These are phyloP conservation scores for Dolomedes plantarius DNA, from an alignment of 2,888 invertebrate genomes.

Conservation along the genomic window DNA sequence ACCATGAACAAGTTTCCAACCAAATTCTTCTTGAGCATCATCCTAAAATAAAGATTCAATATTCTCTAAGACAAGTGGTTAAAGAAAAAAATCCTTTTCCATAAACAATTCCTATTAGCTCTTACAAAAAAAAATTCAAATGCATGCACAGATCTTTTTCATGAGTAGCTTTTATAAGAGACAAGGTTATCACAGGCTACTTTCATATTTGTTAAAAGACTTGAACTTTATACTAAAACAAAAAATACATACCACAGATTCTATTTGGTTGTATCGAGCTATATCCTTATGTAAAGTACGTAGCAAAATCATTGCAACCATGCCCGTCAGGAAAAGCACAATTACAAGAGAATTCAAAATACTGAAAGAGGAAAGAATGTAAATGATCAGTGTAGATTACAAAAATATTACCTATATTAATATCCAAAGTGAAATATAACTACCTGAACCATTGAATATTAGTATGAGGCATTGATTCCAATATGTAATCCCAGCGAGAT, in stretches of 20 bases:
- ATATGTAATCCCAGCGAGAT: slow-evolving; percentile 98
- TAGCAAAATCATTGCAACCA: slow-evolving; percentile 99
- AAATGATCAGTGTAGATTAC: not conserved
- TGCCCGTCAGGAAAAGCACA: slow-evolving; percentile 91
- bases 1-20: slow-evolving; percentile 83
- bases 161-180: no score
- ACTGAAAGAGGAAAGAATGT: slow-evolving; percentile 79
- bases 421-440: not conserved
- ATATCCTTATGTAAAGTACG: slow-evolving; percentile 98
- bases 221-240: no score
- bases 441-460: slow-evolving; percentile 96
- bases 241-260: slow-evolving; percentile 79
- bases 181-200: no score
- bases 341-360: slow-evolving; percentile 98
- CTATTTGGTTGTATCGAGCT: slow-evolving; percentile 94
- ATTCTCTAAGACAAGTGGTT: no score
- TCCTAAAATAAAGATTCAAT: slow-evolving; percentile 79
- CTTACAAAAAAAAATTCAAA: no score
- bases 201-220: no score
- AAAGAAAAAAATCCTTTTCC: no score
- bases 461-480: slow-evolving; percentile 98
- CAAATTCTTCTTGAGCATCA: slow-evolving; percentile 88
- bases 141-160: no score
- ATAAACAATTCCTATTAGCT: no score
- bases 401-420: not conserved